Conservation (phyloP, 2,888 invertebrate species). For the Fabriciana adippe region DNA sequence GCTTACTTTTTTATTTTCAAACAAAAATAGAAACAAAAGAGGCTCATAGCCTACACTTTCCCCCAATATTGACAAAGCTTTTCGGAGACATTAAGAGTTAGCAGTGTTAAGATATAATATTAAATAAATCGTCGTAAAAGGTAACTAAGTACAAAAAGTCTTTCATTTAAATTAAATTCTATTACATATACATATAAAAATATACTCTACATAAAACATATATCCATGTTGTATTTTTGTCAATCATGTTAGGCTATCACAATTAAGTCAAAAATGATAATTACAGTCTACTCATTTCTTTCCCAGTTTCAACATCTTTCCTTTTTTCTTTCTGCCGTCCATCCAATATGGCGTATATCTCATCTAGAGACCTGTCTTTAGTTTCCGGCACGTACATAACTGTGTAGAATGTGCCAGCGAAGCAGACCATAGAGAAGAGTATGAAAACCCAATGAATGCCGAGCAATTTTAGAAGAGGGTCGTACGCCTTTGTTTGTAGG, state of each 20-base stretch:
- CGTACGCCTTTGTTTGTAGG: conserved; percentile 74
- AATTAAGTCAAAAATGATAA: background rate
- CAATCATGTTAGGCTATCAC: too few species aligned
- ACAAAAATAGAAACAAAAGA: too few species aligned
- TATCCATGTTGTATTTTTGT: background rate
- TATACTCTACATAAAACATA: too few species aligned
- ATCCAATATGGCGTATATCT: conserved; percentile 69
- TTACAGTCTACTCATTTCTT: conserved; percentile 66
- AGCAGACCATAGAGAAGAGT: conserved; percentile 71
- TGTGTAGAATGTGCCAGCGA: conserved; percentile 71
- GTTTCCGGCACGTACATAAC: conserved; percentile 76
- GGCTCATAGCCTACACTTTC: too few species aligned
- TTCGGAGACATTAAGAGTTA: too few species aligned
- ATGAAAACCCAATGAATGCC: conserved; percentile 79
- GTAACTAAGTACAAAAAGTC: too few species aligned
- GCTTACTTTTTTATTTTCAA: too few species aligned
- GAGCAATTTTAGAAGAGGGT: conserved; percentile 68
- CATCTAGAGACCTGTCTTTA: conserved; percentile 67
- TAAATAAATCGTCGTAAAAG: too few species aligned
- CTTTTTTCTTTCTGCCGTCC: conserved; percentile 66
- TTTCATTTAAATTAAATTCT: background rate
- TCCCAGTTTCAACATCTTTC: conserved; percentile 62
- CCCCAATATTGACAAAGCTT: too few species aligned
- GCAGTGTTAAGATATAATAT: too few species aligned
- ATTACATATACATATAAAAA: background rate